Conservation (phyloP, 2,113 vertebrate genomes). For the Erinaceus europaeus region DNA sequence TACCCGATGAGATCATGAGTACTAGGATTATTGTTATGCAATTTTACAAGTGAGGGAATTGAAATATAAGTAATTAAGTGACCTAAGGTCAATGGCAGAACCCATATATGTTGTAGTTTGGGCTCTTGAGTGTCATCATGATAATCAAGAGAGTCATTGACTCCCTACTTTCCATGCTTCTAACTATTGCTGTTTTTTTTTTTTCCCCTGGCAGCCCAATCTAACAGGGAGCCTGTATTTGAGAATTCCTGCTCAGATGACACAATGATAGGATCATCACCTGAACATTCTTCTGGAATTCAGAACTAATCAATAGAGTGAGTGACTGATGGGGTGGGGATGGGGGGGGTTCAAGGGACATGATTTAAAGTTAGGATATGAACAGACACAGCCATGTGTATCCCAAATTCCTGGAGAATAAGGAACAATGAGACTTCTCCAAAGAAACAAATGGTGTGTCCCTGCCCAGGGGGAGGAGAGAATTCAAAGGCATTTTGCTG, state of each 20-base stretch:
- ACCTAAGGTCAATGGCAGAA: not conserved
- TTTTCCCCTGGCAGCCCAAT: no score
- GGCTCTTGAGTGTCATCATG: not conserved
- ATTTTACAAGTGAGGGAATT: not conserved
- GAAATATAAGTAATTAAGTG: not conserved
- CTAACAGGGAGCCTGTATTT: not conserved
- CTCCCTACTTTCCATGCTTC: no score
- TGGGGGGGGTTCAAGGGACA: no score
- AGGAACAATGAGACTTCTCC: not conserved
- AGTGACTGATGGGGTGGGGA: no score
- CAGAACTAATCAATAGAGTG: not conserved
- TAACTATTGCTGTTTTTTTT: not conserved
- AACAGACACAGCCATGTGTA: not conserved
- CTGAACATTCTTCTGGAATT: not conserved
- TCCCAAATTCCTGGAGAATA: not conserved
- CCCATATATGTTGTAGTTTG: not conserved
- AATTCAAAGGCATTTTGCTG: not conserved
- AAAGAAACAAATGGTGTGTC: not conserved
- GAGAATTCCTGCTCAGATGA: not conserved
- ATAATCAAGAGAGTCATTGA: not conserved
- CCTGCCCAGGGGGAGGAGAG: not conserved
- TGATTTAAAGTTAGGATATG: not conserved
- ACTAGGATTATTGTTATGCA: not conserved
- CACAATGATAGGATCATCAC: not conserved
- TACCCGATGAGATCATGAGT: not conserved